A percentile compares a stretch with the other conserved stretches of the same genome.
Evolutionary conservation across 1,140 invertebrate genomes (phyloP).

Genomic region (Cydia fagiglandana): DNA sequence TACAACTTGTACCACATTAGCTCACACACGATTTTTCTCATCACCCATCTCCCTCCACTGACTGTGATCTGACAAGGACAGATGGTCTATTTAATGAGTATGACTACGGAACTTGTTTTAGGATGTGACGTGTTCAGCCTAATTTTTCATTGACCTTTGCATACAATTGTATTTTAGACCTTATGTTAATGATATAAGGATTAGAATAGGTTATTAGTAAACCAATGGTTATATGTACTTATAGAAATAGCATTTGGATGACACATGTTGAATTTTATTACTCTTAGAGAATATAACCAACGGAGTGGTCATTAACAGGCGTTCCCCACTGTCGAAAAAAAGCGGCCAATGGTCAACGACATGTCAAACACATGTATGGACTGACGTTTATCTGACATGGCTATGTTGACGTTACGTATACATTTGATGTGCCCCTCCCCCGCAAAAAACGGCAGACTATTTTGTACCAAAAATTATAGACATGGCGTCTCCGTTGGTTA

Average conservation of each 20-base stretch:
- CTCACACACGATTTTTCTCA: neutral
- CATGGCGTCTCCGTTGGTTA: too few species aligned
- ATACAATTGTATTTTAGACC: neutral
- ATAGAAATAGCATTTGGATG: neutral
- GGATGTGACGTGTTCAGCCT: constrained; percentile 30
- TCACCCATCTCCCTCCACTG: neutral
- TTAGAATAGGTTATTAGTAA: neutral
- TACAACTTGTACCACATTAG: neutral
- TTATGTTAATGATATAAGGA: neutral
- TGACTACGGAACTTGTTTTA: constrained; percentile 13
- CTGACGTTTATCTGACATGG: too few species aligned
- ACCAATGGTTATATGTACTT: neutral
- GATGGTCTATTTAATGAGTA: neutral
- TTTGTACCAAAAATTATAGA: too few species aligned
- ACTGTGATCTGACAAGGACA: neutral
- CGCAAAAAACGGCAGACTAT: too few species aligned
- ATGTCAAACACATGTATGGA: too few species aligned
- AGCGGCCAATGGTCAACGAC: too few species aligned
- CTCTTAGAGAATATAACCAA: too few species aligned
- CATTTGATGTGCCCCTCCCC: too few species aligned
- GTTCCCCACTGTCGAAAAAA: too few species aligned
- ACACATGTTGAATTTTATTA: neutral
- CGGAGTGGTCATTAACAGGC: too few species aligned
- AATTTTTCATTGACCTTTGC: constrained; percentile 10
- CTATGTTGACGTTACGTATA: too few species aligned